Evolutionary conservation across 2,113 vertebrate genomes (phyloP).

Genomic region (Nesoenas mayeri): DNA sequence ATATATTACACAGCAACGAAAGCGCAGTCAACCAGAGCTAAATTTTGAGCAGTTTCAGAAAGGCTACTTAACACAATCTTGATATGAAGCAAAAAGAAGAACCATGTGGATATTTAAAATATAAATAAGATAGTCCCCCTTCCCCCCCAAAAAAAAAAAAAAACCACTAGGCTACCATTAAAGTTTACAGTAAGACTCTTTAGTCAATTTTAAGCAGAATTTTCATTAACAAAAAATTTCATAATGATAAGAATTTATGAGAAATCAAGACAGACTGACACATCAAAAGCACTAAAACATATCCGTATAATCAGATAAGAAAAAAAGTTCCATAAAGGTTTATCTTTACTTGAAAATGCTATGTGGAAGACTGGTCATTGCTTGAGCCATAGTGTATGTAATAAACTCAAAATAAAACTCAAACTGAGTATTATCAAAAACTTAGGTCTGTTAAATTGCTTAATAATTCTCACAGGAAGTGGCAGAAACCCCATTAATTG

Average conservation of each 20-base stretch:
- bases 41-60: background rate
- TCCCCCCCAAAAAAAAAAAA: background rate
- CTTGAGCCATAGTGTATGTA: background rate
- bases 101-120: background rate
- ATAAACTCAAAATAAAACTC: background rate
- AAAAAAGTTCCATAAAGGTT: background rate
- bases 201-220: background rate
- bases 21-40: background rate
- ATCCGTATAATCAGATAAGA: background rate
- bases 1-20: background rate
- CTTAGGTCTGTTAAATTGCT: background rate
- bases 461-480: background rate
- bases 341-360: background rate
- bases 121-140: background rate
- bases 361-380: background rate
- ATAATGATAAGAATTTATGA: accelerated
- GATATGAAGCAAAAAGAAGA: background rate
- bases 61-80: background rate
- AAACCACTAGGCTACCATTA: too few species aligned
- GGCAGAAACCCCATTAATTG: background rate
- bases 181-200: background rate
- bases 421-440: background rate
- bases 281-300: background rate
- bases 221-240: background rate
- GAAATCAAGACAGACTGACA: background rate